phyloP scores from a whole-genome alignment of 1,140 invertebrate genomes.

The Drosophila nigrodunni region DNA sequence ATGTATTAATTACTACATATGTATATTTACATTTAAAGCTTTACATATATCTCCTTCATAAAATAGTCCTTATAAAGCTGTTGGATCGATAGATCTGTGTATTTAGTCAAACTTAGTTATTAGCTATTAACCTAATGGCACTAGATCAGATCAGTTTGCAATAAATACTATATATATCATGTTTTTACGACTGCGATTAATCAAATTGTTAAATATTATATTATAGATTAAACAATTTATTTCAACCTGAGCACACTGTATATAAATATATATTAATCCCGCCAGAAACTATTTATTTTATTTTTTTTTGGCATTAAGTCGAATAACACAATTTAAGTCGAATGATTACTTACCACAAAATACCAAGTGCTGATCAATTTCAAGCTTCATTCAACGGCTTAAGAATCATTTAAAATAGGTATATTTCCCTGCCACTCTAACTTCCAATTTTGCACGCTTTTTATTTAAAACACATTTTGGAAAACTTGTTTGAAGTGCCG shows the following conservation, averaged over 20 bases:
- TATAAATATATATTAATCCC: no score
- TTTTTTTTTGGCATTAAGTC: no score
- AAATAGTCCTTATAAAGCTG: not conserved
- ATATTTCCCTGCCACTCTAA: no score
- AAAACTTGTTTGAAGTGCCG: no score
- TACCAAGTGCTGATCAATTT: no score
- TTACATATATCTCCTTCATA: not conserved
- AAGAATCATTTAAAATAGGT: no score
- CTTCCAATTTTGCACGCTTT: no score
- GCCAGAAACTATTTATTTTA: no score
- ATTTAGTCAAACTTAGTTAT: slow-evolving; percentile 1
- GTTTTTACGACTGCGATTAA: not conserved
- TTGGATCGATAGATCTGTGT: not conserved
- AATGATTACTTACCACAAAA: no score
- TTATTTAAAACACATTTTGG: no score
- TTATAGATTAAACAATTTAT: not conserved
- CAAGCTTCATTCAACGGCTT: no score
- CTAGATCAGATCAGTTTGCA: not conserved
- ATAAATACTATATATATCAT: not conserved
- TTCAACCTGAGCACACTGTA: not conserved
- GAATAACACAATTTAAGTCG: no score
- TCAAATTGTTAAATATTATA: not conserved
- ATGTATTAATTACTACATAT: not conserved
- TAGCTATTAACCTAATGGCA: not conserved
- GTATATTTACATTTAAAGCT: not conserved